Evolutionary conservation across 2,113 vertebrate species (phyloP), one percentile per base, ranked within the genome.

Genomic region (Anseranas semipalmata): DNA sequence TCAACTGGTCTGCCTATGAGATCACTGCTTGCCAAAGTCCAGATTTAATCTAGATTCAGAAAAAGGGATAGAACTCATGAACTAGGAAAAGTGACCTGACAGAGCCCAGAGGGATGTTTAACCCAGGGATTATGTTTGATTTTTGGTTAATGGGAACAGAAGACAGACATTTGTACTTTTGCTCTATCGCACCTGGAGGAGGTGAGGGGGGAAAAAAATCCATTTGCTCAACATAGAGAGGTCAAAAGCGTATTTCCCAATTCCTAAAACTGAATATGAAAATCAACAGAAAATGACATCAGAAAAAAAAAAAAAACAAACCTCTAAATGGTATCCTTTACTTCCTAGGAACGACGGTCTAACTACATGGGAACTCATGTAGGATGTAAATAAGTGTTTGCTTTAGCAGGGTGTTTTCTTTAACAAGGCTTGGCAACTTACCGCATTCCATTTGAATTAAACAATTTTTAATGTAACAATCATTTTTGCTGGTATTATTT

Each of bases 221-320:
- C 43, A 67, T 33, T 91, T 87, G 50, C 41, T 70, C 68, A 93
- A 82, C 25, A 72, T 9, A 70, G 8, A 41, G n/a, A 50, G 83
- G 32, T 83, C 71, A 72, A 82, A 92, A 90, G 48, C 41, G 17
- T 27, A 93, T 74, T 86, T 87, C 56, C 50, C 41, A 90, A 66
- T 37, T 88, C 63, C 68, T 67, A 84, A 56, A 85, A 84, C 37
- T 24, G 10, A 52, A 4, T 52, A 71, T 10, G 16, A 66, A 75
- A 83, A 58, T 65, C 37, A 74, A 39, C 79, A 81, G 48, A 81
- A 93, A 88, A 60, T 39, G 2, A 74, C 65, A 74, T 67, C 32
- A 84, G 43, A 45, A 74, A 48, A 39, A 77, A 86, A n/a, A 59
- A 45, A 74, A 48, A 39, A 77, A 86, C 32, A 59, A 90, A 6